Base-by-base conservation (phyloP, 2,113 vertebrate genomes). In the Tupaia tana region DNA sequence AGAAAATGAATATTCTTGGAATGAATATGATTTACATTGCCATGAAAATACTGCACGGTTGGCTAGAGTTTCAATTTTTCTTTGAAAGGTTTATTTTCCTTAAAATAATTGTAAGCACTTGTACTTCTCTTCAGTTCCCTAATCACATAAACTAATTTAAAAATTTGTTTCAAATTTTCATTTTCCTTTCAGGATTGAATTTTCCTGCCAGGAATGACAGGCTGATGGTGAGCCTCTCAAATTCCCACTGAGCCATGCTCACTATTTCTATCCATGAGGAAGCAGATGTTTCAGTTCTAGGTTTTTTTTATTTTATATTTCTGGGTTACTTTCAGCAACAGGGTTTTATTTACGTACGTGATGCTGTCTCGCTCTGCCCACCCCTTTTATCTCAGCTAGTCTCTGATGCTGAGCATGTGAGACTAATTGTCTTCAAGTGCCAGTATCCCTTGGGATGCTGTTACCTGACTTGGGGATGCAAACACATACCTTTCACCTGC, bases 401-500 rank as follows among this genome's bases (percentile, higher is more conserved):
- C 77, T 74, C 69, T 91, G 31, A 79, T 67, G 31, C 64, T 69
- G 64, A 90, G 59, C 31, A 52, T 9, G 29, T 82, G 83, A 91
- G 75, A 54, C 31, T 58, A 27, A 81, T 52, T 29, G 63, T 80
- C 58, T 67, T 89, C 43, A 89, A 71, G 70, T 18, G 64, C 19
- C 29, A 81, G 34, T 19, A 63, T 34, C 52, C 69, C 73, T 63
- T 0, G 3, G 52, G 0, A 3, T 19, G 58, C 4, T 79, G 9
- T 8, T 69, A 3, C 22, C 1, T 67, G 2, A 31, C 31, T 24
- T 2, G 20, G 27, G 25, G 86, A 89, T 11, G 14, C 8, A 59
- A 54, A 6, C 20, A 93, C 97, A 63, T 98, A 99, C 99, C 99
- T 99, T 99, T 99, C 99, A 99, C 99, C 98, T 99, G 99, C 29